Base-by-base conservation (phyloP, 1,140 invertebrate genomes). In the Panagrolaimus sp. region DNA sequence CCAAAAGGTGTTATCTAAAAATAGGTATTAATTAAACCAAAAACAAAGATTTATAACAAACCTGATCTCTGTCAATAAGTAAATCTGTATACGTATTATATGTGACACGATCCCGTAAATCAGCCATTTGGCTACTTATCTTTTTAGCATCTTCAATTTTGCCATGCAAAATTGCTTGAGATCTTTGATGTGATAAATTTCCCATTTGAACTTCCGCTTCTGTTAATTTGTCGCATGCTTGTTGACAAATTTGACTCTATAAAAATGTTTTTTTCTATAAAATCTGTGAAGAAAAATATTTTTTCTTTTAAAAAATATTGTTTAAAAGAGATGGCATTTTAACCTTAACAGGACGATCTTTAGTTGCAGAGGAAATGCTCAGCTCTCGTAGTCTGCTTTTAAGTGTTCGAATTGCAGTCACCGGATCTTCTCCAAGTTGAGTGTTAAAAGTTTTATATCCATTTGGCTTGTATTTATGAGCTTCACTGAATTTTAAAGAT, bases 171-270 rank as follows among this genome's bases (percentile, higher is more conserved):
- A 57, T 57, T 23, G 51, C 51, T 27, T 57, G 51, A 11, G 51
- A 57, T 57, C 51, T 57, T 20, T 57, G 51, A 57, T 20, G 20
- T 27, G 51, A 20, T 27, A 57, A 57, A 20, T 27, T 27, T 57
- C 27, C 51, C 51, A 57, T 57, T 27, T 57, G 14, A 20, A 11
- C 27, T 57, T 57, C 51, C 20, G 51, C 51, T 23, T 57, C 20
- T 25, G 51, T 25, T 20, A 57, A 20, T 20, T 57, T 27, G 27
- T 57, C 27, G 51, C 20, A 25, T 20, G 51, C 51, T 57, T 57
- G 51, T 57, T 57, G 51, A 57, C 51, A 57, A 57, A 57, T 20
- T 27, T 57, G 51, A 25, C 27, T 57, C 51, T 57, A 57, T 20
- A 57, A 57, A 57, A 11, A 20, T 57, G 9, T 8, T 51, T n/a